Percentiles rank a stretch among this genome's conserved stretches.
Conservation (phyloP, 2,113 vertebrate genomes). For the Hemiprocne comata region DNA sequence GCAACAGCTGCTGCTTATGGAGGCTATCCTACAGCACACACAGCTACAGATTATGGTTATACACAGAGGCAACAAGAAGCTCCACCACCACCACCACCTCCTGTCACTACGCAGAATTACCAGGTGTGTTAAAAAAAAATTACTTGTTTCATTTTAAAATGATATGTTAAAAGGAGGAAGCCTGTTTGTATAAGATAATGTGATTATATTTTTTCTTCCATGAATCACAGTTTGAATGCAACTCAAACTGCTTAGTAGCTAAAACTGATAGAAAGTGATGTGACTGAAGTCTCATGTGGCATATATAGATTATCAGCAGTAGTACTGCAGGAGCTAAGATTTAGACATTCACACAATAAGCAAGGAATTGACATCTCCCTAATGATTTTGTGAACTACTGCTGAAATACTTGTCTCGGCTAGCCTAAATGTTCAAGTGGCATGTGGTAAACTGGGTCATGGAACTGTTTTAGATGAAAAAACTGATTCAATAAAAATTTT, state of each 20-base stretch:
- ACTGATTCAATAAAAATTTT: neutral
- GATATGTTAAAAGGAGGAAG: neutral
- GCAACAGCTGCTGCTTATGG: too few species aligned
- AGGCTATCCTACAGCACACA: too few species aligned
- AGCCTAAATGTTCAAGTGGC: neutral
- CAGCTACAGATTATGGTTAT: too few species aligned
- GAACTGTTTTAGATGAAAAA: neutral
- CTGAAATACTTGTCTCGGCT: neutral
- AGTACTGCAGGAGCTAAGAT: neutral
- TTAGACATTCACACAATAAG: neutral
- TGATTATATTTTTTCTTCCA: neutral
- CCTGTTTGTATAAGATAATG: neutral
- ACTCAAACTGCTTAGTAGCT: neutral
- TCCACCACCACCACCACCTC: slow-evolving; percentile 93
- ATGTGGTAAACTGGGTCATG: neutral
- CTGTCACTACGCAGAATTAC: slow-evolving; percentile 95
- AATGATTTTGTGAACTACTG: neutral
- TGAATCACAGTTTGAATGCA: neutral
- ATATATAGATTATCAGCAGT: neutral
- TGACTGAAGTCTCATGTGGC: neutral
- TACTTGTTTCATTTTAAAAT: neutral
- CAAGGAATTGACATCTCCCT: neutral
- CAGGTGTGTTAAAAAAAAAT: slow-evolving; percentile 74
- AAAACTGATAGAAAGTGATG: neutral
- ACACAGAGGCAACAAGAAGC: slow-evolving; percentile 74